These are phyloP conservation scores for Oncorhynchus tshawytscha DNA, from an alignment of 2,113 vertebrate genomes.

Conservation along the genomic window DNA sequence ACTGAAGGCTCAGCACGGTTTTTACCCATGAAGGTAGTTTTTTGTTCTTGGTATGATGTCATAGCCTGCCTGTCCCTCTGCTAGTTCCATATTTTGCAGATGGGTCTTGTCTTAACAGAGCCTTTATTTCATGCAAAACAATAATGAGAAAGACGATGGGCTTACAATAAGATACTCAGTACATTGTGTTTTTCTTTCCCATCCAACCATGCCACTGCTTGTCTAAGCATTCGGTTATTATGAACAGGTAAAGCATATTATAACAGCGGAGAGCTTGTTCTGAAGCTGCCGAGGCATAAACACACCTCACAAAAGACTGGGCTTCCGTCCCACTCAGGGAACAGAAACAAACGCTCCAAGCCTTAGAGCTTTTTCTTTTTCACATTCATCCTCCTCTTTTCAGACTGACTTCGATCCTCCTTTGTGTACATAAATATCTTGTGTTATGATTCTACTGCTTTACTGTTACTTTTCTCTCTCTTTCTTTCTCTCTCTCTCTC, in stretches of 20 bases:
- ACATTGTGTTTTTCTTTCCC: background rate
- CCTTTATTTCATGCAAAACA: background rate
- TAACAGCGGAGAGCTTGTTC: conserved; percentile 9
- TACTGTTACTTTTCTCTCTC: background rate
- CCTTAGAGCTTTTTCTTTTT: background rate
- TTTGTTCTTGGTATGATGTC: background rate
- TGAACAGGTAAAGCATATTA: conserved; percentile 19
- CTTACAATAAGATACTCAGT: background rate
- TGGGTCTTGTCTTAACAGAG: background rate
- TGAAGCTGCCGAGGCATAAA: background rate
- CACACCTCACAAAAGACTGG: background rate
- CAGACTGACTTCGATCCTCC: background rate
- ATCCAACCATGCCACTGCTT: conserved; percentile 24
- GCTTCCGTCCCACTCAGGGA: background rate
- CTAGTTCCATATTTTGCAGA: conserved; percentile 1
- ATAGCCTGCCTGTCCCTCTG: background rate
- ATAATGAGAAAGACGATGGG: conserved; percentile 16
- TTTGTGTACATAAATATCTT: conserved; percentile 1
- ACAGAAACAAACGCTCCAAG: background rate
- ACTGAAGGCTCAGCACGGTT: background rate
- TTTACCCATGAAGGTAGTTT: background rate
- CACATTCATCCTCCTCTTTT: conserved; percentile 3
- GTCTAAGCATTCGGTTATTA: conserved; percentile 16
- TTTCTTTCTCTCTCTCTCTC: background rate
- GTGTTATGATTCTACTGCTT: conserved; percentile 16